Percentiles rank a stretch among this genome's conserved stretches.
Conservation (phyloP, 2,113 vertebrate genomes). For the Pomatorhinus ruficollis region DNA sequence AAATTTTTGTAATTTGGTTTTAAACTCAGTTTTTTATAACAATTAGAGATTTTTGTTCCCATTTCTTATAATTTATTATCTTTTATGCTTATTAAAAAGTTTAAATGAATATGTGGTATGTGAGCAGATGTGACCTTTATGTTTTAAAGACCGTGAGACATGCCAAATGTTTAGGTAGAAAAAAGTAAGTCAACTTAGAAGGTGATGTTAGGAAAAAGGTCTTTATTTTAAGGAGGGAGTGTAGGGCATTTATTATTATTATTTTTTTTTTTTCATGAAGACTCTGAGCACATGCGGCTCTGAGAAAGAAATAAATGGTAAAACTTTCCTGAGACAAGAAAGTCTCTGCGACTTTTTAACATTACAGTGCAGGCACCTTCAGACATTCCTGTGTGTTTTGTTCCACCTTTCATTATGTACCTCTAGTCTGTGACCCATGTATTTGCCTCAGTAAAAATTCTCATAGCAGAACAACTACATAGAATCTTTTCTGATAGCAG, state of each 20-base stretch:
- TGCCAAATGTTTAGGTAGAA: not conserved
- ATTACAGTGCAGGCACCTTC: not conserved
- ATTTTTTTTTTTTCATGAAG: not conserved
- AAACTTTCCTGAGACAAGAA: not conserved
- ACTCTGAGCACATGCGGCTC: fast-evolving
- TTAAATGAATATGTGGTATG: not conserved
- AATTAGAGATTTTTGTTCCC: not conserved
- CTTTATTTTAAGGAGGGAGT: not conserved
- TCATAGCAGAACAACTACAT: not conserved
- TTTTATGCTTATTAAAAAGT: not conserved
- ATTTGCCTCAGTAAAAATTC: not conserved
- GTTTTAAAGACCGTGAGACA: not conserved
- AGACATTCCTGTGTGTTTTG: not conserved
- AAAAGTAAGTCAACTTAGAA: not conserved
- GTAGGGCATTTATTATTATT: not conserved
- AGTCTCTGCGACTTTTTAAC: not conserved
- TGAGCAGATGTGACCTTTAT: not conserved
- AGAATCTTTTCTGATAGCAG: not conserved
- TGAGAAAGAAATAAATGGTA: not conserved
- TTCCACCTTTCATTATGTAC: not conserved
- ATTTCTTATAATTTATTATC: not conserved
- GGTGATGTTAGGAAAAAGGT: not conserved
- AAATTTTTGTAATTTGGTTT: not conserved
- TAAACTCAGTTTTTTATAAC: not conserved
- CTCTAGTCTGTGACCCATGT: not conserved